Evolutionary conservation across 2,113 vertebrate genomes (phyloP), one percentile per base, ranked within the genome.

Genomic region (Dipodomys spectabilis): DNA sequence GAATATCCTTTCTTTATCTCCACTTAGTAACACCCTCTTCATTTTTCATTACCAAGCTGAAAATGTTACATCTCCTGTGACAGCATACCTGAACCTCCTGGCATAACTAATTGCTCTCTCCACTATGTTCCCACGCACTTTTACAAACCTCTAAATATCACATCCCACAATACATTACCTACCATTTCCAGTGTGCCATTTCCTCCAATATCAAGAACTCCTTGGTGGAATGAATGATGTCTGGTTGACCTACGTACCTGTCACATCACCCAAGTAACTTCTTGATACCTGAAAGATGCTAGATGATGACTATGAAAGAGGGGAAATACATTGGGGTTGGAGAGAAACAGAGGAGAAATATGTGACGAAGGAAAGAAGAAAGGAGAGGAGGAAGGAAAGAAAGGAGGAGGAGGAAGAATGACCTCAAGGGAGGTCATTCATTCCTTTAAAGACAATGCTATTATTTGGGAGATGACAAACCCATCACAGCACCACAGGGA

Each of bases 1-100:
- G 39, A 92, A 82, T 80, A 92, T 19, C 71, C 83, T 82, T 82
- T 18, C 85, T 93, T 83, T 45, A 77, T 67, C 67, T 83, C 81
- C 22, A 49, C 65, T 93, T 64, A 22, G 44, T 77, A 92, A 90
- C 49, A 78, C 45, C 67, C 32, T 86, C 90, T 71, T 88, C 82
- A 57, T 95, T 71, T 96, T 85, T 95, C 84, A 91, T 15, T 84
- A 72, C 20, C 44, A 88, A 80, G 35, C 19, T 92, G 81, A 88
- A 90, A 93, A 86, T 92, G 82, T 57, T 86, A 82, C 19, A 25
- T 91, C 86, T 75, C n/a, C 67, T 74, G 12, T 81, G 90, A 94
- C 74, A 90, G 88, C 8, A 27, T 91, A 69, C 49, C 73, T 3
- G 25, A 87, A 88, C 16, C 69, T 96, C 82, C 80, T 81, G 62